These are phyloP conservation scores for Shinisaurus crocodilurus DNA, from an alignment of 2,113 vertebrate genomes.

Conservation along the genomic window DNA sequence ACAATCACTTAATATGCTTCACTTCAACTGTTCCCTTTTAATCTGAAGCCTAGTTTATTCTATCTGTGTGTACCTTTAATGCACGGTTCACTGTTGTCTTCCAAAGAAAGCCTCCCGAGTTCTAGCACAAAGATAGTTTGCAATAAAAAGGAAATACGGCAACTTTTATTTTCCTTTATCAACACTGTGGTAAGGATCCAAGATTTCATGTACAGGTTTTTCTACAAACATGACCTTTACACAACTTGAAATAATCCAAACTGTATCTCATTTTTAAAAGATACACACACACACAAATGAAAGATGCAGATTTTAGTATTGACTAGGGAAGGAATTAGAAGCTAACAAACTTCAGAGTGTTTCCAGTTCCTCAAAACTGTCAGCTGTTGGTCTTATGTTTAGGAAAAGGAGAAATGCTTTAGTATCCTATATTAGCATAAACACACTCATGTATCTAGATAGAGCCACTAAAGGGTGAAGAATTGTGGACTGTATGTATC, in stretches of 20 bases:
- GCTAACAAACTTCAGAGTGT: background rate
- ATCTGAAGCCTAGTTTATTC: background rate
- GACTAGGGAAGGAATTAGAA: background rate
- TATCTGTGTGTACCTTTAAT: background rate
- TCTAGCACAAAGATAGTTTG: fast-evolving
- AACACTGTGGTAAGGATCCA: background rate
- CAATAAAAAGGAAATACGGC: background rate
- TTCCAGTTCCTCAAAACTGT: background rate
- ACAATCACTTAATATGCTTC: slow-evolving; percentile 31
- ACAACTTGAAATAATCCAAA: background rate
- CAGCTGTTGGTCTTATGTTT: background rate
- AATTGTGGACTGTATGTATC: no score
- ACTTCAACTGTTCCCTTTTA: background rate
- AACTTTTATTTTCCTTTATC: background rate
- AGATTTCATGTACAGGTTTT: background rate
- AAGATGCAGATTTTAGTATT: background rate
- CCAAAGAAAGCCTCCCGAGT: slow-evolving; percentile 35
- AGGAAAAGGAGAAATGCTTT: background rate
- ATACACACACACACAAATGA: no score
- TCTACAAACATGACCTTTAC: background rate
- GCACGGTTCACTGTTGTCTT: background rate
- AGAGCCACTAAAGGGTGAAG: no score
- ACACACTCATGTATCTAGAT: background rate
- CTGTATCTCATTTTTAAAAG: no score
- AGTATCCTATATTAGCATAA: background rate